Evolutionary conservation across 1,140 invertebrate genomes (phyloP).

Genomic region (Bombus waltoni): DNA sequence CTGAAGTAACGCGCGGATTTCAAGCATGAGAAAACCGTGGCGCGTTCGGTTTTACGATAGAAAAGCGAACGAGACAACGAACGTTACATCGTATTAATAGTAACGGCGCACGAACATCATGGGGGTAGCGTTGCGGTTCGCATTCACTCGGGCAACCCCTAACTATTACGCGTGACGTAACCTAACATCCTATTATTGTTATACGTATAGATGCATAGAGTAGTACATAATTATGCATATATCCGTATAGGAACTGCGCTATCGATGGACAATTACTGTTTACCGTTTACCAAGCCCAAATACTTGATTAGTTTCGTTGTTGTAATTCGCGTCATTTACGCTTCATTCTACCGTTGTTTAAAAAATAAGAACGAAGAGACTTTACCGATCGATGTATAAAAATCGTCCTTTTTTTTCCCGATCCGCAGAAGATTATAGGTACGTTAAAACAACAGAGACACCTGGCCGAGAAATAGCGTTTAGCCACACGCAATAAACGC

Average conservation of each 20-base stretch:
- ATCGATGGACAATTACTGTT: constrained; percentile 34
- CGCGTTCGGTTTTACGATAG: background rate
- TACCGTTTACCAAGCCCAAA: background rate
- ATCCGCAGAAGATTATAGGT: background rate
- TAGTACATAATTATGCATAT: constrained; percentile 24
- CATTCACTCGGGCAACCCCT: constrained; percentile 59
- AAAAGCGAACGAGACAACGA: constrained; percentile 40
- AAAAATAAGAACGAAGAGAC: background rate
- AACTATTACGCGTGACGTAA: constrained; percentile 66
- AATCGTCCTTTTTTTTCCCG: background rate
- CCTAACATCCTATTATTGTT: constrained; percentile 70
- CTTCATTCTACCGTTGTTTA: background rate
- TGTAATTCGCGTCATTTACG: background rate
- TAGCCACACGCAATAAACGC: no score
- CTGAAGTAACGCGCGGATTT: background rate
- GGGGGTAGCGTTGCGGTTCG: constrained; percentile 63
- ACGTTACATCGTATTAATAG: constrained; percentile 55
- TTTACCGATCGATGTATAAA: background rate
- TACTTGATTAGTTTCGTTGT: constrained; percentile 4
- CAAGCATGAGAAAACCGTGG: background rate
- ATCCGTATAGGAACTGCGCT: constrained; percentile 4
- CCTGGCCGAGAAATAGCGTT: background rate
- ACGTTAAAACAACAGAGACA: background rate
- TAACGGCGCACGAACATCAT: constrained; percentile 56
- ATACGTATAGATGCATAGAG: constrained; percentile 40